Conservation (phyloP, 2,797 vertebrate genomes). For the Enteromius anoplus region DNA sequence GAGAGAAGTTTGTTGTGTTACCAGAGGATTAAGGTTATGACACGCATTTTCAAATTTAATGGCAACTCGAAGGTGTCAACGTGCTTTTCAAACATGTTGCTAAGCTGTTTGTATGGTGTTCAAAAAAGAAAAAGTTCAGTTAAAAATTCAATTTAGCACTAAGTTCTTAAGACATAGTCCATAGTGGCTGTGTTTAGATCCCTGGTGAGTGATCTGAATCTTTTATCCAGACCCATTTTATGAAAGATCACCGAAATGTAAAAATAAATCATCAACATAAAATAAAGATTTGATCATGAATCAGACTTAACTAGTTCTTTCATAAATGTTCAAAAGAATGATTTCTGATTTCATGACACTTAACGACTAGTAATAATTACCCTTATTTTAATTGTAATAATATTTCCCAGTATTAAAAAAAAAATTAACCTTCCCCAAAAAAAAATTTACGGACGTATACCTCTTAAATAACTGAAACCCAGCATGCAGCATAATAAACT, state of each 20-base stretch:
- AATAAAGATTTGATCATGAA: background rate
- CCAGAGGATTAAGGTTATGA: background rate
- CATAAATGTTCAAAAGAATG: background rate
- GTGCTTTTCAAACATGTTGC: background rate
- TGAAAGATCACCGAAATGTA: background rate
- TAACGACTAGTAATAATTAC: background rate
- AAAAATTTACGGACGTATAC: background rate
- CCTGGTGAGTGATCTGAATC: background rate
- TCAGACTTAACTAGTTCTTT: background rate
- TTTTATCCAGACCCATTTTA: background rate
- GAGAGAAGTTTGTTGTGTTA: background rate
- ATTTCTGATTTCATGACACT: background rate
- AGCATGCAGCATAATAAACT: background rate
- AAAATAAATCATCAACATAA: background rate
- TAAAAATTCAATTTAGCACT: background rate
- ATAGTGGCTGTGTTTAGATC: background rate
- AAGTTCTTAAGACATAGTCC: background rate
- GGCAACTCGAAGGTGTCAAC: too few relatives aligned
- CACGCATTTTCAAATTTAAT: background rate
- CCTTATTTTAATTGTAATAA: background rate
- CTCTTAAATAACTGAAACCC: background rate
- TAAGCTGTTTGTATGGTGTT: background rate
- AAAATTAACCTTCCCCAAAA: background rate
- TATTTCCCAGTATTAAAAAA: background rate
- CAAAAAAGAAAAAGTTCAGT: background rate